phyloP scores from a whole-genome alignment of 2,113 vertebrate genomes.

The Alouatta palliata region DNA sequence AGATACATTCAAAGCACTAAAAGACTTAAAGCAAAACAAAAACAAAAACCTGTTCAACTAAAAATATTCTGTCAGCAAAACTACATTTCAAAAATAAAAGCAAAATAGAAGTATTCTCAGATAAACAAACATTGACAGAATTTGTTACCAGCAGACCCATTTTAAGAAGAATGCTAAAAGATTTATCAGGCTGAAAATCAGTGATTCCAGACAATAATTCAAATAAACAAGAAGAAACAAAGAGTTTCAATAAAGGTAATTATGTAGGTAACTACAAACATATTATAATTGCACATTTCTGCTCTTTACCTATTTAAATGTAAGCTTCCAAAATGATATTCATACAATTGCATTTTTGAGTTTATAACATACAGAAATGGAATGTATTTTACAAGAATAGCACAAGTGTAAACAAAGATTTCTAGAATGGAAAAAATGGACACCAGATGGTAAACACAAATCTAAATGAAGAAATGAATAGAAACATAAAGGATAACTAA shows the following conservation, averaged over 20 bases:
- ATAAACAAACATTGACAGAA: background rate
- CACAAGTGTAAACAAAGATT: background rate
- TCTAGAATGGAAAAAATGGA: background rate
- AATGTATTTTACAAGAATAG: background rate
- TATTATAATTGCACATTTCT: background rate
- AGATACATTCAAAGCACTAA: background rate
- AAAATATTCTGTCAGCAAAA: background rate
- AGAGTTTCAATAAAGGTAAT: background rate
- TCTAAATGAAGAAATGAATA: background rate
- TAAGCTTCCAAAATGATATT: background rate
- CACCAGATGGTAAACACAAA: background rate
- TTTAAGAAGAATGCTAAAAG: background rate
- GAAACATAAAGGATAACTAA: accelerated
- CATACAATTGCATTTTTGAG: background rate
- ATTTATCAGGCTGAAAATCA: background rate
- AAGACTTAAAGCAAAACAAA: background rate
- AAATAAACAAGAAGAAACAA: background rate
- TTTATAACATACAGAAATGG: background rate
- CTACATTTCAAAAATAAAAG: background rate
- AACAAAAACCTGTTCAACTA: background rate
- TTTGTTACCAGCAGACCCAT: background rate
- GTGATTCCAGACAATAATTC: background rate
- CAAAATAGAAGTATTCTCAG: background rate
- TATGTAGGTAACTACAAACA: background rate
- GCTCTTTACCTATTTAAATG: background rate